A percentile compares a stretch with the other conserved stretches of the same genome.
Conservation (phyloP, 2,113 vertebrate genomes). For the Rhizomys pruinosus region DNA sequence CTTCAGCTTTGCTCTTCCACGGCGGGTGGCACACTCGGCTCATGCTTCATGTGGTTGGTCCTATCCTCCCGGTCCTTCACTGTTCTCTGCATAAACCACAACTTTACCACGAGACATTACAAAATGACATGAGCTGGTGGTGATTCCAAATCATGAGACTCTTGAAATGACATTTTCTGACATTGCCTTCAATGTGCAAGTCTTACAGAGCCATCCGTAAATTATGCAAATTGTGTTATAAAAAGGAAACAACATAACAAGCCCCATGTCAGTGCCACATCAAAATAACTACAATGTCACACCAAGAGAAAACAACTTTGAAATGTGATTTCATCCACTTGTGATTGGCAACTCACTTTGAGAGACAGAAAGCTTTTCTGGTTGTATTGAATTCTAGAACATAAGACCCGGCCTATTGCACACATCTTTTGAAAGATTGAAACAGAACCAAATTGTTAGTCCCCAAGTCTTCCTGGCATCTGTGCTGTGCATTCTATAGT, state of each 20-base stretch:
- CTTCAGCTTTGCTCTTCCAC: neutral
- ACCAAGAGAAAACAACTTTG: constrained; percentile 48
- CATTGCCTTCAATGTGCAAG: constrained; percentile 48
- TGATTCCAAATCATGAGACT: constrained; percentile 23
- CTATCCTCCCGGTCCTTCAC: neutral
- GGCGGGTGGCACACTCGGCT: accelerated
- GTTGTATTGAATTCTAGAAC: neutral
- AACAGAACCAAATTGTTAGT: neutral
- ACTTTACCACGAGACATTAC: neutral
- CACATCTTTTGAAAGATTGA: neutral
- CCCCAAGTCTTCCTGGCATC: neutral
- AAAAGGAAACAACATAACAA: constrained; percentile 63
- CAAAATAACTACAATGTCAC: constrained; percentile 34
- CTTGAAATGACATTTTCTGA: constrained; percentile 56
- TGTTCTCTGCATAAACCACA: neutral
- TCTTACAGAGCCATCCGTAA: constrained; percentile 62
- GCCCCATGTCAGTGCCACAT: constrained; percentile 54
- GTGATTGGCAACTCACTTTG: constrained; percentile 43
- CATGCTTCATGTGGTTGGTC: neutral
- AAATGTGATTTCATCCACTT: constrained; percentile 60
- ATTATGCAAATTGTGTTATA: constrained; percentile 71
- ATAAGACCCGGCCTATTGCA: neutral
- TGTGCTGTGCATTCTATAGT: neutral
- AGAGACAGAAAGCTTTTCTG: constrained; percentile 1
- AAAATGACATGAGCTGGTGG: neutral